phyloP scores from a whole-genome alignment of 2,888 invertebrate genomes.

The Dorcus parallelipipedus region DNA sequence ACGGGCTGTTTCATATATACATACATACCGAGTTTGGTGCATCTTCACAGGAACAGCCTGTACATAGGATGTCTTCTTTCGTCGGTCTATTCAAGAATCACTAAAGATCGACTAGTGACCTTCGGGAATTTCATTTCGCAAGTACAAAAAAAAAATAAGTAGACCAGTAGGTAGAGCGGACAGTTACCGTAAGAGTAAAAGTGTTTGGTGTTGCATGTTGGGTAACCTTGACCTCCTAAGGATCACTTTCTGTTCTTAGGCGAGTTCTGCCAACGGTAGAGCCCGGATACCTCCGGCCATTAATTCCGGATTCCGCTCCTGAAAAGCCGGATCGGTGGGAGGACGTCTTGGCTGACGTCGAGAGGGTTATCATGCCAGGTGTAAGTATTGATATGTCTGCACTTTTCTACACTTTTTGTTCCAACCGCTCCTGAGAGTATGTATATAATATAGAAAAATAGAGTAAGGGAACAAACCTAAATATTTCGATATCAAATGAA shows the following conservation, averaged over 20 bases:
- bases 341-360: constrained; percentile 88
- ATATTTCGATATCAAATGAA: background rate
- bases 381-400: constrained; percentile 47
- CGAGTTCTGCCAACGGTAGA: constrained; percentile 87
- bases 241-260: constrained; percentile 46
- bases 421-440: too few relatives aligned
- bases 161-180: constrained; percentile 3
- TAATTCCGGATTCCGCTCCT: constrained; percentile 85
- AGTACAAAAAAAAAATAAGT: background rate
- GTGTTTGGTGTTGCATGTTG: constrained; percentile 17
- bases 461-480: background rate
- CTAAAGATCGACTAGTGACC: too few relatives aligned
- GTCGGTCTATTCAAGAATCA: too few relatives aligned
- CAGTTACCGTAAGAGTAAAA: constrained; percentile 20
- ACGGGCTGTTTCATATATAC: too few relatives aligned
- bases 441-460: too few relatives aligned
- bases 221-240: constrained; percentile 29
- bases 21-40: too few relatives aligned
- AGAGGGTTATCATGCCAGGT: constrained; percentile 95
- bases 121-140: background rate
- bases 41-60: too few relatives aligned
- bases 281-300: constrained; percentile 86
- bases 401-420: too few relatives aligned
- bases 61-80: too few relatives aligned
- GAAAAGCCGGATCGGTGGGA: constrained; percentile 84